Evolutionary conservation across 37 sponge, comb jelly and placozoan genomes (phyloP).

Genomic region (Bolinopsis microptera): DNA sequence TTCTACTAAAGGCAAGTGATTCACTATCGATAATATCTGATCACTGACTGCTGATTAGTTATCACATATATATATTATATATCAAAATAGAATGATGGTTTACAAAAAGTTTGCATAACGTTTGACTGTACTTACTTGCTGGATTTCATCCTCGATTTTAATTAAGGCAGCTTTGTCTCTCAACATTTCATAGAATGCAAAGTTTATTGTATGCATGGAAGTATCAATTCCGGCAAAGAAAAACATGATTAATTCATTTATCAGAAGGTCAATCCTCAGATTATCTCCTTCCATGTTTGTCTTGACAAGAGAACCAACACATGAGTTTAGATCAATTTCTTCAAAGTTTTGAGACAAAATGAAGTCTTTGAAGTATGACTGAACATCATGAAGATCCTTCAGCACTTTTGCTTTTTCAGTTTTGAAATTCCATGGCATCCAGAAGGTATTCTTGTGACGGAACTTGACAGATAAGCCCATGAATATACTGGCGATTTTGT

Average conservation of each 20-base stretch:
- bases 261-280: not conserved
- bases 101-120: too few relatives aligned
- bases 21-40: too few relatives aligned
- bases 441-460: slow-evolving; percentile 20
- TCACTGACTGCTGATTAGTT: too few relatives aligned
- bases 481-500: not conserved
- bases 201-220: slow-evolving; percentile 24
- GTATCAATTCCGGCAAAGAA: slow-evolving; percentile 48
- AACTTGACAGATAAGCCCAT: not conserved
- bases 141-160: not conserved
- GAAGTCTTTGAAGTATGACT: not conserved
- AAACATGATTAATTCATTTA: slow-evolving; percentile 15
- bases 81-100: too few relatives aligned
- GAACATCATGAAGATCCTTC: not conserved
- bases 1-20: too few relatives aligned
- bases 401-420: not conserved
- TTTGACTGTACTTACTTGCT: not conserved
- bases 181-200: slow-evolving; percentile 21
- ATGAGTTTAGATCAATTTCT: not conserved
- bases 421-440: not conserved
- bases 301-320: not conserved
- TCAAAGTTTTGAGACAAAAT: not conserved
- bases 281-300: not conserved
- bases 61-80: too few relatives aligned
- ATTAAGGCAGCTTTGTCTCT: not conserved